Evolutionary conservation across 2,797 vertebrate species (phyloP).

Genomic region (Heterohyrax brucei): DNA sequence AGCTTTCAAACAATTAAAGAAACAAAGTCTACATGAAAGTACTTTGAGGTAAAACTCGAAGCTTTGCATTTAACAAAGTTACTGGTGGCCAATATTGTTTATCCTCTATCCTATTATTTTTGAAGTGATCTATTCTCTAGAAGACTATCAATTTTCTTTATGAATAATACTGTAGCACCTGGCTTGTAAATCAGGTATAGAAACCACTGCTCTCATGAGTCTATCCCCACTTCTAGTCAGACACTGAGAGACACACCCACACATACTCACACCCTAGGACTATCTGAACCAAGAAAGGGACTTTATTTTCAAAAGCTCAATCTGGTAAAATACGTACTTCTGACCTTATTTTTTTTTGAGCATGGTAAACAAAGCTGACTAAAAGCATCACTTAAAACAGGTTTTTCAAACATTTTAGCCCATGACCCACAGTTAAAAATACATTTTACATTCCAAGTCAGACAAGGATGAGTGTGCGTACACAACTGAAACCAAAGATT

Average conservation of each 20-base stretch:
- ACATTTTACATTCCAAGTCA: constrained; percentile 45
- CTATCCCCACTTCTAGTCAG: neutral
- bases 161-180: constrained; percentile 31
- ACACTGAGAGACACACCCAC: neutral
- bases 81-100: constrained; percentile 8
- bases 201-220: constrained; percentile 14
- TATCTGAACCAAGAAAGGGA: constrained; percentile 71
- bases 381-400: constrained; percentile 56
- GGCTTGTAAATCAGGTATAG: constrained; percentile 47
- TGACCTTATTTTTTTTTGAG: constrained; percentile 75
- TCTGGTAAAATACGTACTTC: constrained; percentile 79
- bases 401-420: constrained; percentile 49
- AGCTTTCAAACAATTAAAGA: constrained; percentile 49
- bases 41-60: constrained; percentile 58
- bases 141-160: constrained; percentile 65
- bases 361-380: constrained; percentile 62
- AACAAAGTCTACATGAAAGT: constrained; percentile 31
- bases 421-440: constrained; percentile 31
- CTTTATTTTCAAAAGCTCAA: constrained; percentile 70
- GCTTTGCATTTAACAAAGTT: constrained; percentile 66
- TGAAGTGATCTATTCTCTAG: constrained; percentile 61
- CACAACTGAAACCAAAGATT: constrained; percentile 44
- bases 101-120: constrained; percentile 47
- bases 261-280: neutral
- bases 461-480: neutral